Evolutionary conservation across 2,888 invertebrate species (phyloP).

Genomic region (Anodontia alba): DNA sequence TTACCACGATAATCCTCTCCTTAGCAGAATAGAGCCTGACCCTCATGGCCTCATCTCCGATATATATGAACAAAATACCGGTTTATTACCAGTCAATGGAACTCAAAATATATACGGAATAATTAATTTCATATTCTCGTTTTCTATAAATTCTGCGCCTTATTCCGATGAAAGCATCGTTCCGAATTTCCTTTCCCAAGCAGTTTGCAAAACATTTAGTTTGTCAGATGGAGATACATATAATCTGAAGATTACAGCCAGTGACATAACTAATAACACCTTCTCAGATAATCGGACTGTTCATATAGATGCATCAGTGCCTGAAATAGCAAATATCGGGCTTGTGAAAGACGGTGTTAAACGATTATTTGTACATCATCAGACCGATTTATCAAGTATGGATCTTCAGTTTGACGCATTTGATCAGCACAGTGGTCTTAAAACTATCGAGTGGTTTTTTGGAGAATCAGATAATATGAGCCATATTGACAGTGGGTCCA

Average conservation of each 20-base stretch:
- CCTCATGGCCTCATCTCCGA: slow-evolving; percentile 25
- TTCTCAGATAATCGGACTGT: slow-evolving; percentile 48
- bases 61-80: slow-evolving; percentile 59
- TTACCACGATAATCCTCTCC: slow-evolving; percentile 34
- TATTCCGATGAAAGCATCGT: neutral
- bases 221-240: slow-evolving; percentile 59
- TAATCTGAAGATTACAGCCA: slow-evolving; percentile 41
- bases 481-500: neutral
- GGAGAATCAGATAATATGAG: slow-evolving; percentile 23
- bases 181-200: slow-evolving; percentile 30
- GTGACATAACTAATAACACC: slow-evolving; percentile 54
- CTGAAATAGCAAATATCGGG: slow-evolving; percentile 60
- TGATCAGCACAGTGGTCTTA: slow-evolving; percentile 33
- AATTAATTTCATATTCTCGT: slow-evolving; percentile 32
- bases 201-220: slow-evolving; percentile 30
- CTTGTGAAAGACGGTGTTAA: slow-evolving; percentile 52
- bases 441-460: slow-evolving; percentile 57
- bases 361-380: slow-evolving; percentile 59
- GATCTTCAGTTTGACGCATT: slow-evolving; percentile 52
- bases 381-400: slow-evolving; percentile 62
- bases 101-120: slow-evolving; percentile 64
- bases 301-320: slow-evolving; percentile 56
- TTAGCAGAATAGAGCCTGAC: slow-evolving; percentile 47
- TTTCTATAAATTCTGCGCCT: no score
- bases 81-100: slow-evolving; percentile 50